A percentile compares a stretch with the other conserved stretches of the same genome.
These are phyloP conservation scores for Ramphastos sulfuratus DNA, from an alignment of 2,113 vertebrate genomes.

Conservation along the genomic window DNA sequence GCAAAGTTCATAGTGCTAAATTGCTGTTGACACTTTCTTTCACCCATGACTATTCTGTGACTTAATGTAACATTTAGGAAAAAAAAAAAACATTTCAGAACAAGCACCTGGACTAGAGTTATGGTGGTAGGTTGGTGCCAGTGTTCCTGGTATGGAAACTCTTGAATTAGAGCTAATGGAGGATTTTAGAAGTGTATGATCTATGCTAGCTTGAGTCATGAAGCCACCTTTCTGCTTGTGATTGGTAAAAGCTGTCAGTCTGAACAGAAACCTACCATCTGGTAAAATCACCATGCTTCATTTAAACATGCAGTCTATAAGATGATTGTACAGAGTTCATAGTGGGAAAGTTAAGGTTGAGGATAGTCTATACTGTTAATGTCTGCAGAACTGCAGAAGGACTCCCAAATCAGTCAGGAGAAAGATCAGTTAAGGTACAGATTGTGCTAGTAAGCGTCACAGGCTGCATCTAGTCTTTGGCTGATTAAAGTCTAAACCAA, in stretches of 20 bases:
- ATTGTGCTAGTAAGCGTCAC: neutral
- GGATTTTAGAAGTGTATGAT: neutral
- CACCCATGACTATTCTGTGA: neutral
- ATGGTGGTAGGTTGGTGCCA: rapidly evolving
- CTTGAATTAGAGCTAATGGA: neutral
- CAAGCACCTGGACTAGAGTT: neutral
- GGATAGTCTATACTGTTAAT: neutral
- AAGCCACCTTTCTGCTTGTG: neutral
- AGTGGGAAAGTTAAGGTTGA: neutral
- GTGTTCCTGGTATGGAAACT: neutral
- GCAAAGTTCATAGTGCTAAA: neutral
- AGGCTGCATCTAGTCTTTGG: neutral
- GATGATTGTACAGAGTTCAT: no score
- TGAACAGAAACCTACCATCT: neutral
- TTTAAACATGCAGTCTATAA: neutral
- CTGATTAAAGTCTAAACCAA: neutral
- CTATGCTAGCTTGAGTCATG: neutral
- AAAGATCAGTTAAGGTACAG: neutral
- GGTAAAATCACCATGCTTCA: neutral
- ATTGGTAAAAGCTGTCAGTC: neutral
- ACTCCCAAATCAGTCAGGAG: neutral
- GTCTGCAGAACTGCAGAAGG: neutral
- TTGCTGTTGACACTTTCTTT: neutral
- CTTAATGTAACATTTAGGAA: neutral
- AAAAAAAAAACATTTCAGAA: neutral